Percentiles rank a stretch among this genome's conserved stretches.
phyloP scores from a whole-genome alignment of 2,113 vertebrate species.

The Natator depressus region DNA sequence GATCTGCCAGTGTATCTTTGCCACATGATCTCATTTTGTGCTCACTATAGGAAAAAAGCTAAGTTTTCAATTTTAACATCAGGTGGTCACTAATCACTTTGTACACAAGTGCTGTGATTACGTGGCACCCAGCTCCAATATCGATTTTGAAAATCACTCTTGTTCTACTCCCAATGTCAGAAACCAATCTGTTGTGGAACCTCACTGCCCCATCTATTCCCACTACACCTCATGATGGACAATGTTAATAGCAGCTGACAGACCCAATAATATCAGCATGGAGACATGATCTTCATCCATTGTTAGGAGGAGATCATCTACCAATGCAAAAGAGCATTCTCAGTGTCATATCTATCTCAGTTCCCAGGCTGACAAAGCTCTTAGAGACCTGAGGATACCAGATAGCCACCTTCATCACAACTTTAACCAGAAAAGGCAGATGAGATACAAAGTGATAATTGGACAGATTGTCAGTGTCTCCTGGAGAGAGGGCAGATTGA shows the following conservation, averaged over 20 bases:
- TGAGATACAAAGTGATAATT: neutral
- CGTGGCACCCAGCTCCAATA: fast-evolving
- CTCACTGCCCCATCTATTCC: neutral
- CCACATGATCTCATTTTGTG: neutral
- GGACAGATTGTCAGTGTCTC: neutral
- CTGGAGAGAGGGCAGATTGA: neutral
- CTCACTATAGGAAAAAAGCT: neutral
- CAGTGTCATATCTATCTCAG: neutral
- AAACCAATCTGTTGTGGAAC: neutral
- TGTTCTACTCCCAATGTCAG: neutral
- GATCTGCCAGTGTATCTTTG: neutral
- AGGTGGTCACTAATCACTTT: neutral
- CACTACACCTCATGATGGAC: fast-evolving
- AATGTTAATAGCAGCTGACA: fast-evolving
- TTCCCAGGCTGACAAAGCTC: neutral
- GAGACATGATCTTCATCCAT: neutral
- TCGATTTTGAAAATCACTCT: neutral
- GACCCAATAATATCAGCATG: no score
- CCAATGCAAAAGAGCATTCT: neutral
- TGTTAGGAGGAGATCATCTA: neutral
- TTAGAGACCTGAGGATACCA: fast-evolving
- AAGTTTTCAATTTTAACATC: neutral
- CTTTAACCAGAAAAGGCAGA: neutral
- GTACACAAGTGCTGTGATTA: fast-evolving
- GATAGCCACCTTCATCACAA: neutral